phyloP scores from a whole-genome alignment of 2,888 invertebrate genomes.

The Chrysomela aeneicollis region DNA sequence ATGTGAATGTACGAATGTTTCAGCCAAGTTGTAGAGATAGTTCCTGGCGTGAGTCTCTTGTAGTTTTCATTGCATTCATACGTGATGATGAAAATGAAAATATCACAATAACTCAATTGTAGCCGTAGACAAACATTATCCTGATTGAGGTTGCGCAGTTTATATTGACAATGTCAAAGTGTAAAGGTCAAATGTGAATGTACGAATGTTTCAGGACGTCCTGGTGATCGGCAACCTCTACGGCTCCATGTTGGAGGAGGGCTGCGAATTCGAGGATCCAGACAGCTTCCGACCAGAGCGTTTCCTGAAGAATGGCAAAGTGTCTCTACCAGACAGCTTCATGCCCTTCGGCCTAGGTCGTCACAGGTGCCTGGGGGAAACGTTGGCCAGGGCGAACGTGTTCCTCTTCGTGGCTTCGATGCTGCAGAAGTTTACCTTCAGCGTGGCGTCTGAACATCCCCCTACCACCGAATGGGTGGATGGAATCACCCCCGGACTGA shows the following conservation, averaged over 20 bases:
- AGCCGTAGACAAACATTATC: too few species aligned
- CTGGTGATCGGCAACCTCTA: conserved; percentile 82
- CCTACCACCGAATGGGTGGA: conserved; percentile 76
- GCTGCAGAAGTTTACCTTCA: conserved; percentile 76
- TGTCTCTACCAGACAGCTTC: conserved; percentile 71
- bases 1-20: too few species aligned
- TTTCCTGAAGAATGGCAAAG: conserved; percentile 70
- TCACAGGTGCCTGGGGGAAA: conserved; percentile 85
- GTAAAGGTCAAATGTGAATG: too few species aligned
- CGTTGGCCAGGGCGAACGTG: conserved; percentile 78
- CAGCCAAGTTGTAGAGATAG: too few species aligned
- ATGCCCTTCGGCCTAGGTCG: conserved; percentile 82
- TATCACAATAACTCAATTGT: too few species aligned
- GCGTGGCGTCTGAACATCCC: conserved; percentile 70
- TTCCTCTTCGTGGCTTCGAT: conserved; percentile 78
- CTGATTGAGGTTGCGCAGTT: too few species aligned
- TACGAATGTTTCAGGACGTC: conserved; percentile 76
- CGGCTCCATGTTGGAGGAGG: conserved; percentile 73
- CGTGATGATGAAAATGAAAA: too few species aligned
- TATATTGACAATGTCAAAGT: too few species aligned
- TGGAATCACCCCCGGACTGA: conserved; percentile 80
- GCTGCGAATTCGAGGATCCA: conserved; percentile 72
- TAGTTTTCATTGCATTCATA: too few species aligned
- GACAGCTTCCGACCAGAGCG: conserved; percentile 78
- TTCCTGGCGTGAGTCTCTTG: too few species aligned